Conservation (phyloP, 2,888 invertebrate species). For the Ferrisia virgata region DNA sequence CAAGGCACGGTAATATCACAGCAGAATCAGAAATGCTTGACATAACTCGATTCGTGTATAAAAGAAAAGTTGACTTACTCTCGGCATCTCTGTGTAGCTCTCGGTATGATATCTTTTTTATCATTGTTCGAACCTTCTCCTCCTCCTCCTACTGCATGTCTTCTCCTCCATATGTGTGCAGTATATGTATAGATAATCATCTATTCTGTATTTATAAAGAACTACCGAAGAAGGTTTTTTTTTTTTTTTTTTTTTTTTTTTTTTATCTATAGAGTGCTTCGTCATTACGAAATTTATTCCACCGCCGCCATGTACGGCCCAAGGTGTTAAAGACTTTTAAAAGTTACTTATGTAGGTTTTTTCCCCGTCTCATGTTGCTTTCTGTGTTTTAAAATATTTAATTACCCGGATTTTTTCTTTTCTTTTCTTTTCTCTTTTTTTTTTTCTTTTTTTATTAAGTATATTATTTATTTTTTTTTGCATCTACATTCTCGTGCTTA, state of each 20-base stretch:
- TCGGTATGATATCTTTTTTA: conserved; percentile 37
- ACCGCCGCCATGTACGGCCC: neutral
- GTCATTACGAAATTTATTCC: conserved; percentile 29
- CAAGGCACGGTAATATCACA: conserved; percentile 34
- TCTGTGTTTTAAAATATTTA: conserved; percentile 2
- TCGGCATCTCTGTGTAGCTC: neutral
- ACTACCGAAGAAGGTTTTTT: neutral
- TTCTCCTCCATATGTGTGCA: too few species aligned
- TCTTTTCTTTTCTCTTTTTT: neutral
- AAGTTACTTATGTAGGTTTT: neutral
- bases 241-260: too few species aligned
- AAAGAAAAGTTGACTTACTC: conserved; percentile 35
- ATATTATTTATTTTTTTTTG: too few species aligned
- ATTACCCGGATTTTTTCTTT: neutral
- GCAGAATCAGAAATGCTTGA: conserved; percentile 5
- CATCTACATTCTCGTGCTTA: too few species aligned
- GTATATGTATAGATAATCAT: neutral
- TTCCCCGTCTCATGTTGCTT: too few species aligned
- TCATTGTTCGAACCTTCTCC: conserved; percentile 24
- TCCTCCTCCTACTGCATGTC: too few species aligned
- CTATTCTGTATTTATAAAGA: neutral
- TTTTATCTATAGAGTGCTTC: conserved; percentile 1
- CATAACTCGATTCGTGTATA: conserved; percentile 38
- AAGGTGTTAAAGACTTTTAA: conserved; percentile 13
- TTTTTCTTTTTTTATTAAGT: neutral